Evolutionary conservation across 2,888 invertebrate species (phyloP).

Genomic region (Alviniconcha strummeri): DNA sequence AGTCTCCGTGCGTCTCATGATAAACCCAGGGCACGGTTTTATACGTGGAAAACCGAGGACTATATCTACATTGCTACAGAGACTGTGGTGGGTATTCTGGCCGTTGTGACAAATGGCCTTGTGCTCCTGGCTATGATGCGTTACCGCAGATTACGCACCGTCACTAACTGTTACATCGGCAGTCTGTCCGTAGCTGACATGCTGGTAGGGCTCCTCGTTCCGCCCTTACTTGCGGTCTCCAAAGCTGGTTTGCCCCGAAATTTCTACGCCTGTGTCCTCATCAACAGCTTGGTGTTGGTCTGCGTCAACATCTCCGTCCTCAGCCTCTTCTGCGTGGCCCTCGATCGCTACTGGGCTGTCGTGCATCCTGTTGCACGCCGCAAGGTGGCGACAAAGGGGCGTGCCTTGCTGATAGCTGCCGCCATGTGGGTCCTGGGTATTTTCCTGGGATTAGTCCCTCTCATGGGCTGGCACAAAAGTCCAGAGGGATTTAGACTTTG

Average conservation of each 20-base stretch:
- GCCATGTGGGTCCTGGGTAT: constrained; percentile 40
- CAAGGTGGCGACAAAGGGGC: constrained; percentile 45
- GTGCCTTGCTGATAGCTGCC: constrained; percentile 45
- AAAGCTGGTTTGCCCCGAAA: constrained; percentile 57
- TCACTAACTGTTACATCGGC: constrained; percentile 65
- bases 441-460: constrained; percentile 64
- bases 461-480: constrained; percentile 68
- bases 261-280: constrained; percentile 65
- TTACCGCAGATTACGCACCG: constrained; percentile 53
- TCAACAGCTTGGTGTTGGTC: constrained; percentile 65
- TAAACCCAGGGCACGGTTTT: too few species aligned
- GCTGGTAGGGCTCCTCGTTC: constrained; percentile 61
- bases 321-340: constrained; percentile 65
- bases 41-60: too few species aligned
- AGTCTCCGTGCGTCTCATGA: too few species aligned
- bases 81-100: constrained; percentile 53
- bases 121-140: constrained; percentile 58
- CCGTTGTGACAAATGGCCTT: constrained; percentile 57
- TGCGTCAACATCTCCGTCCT: constrained; percentile 70
- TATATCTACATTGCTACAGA: constrained; percentile 44
- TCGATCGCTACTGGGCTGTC: constrained; percentile 69
- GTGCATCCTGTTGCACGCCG: constrained; percentile 56
- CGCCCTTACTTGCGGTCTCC: constrained; percentile 58
- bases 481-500: constrained; percentile 37
- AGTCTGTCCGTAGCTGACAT: constrained; percentile 65